phyloP scores from a whole-genome alignment of 2,888 invertebrate genomes.

The Protodeltote pygarga region DNA sequence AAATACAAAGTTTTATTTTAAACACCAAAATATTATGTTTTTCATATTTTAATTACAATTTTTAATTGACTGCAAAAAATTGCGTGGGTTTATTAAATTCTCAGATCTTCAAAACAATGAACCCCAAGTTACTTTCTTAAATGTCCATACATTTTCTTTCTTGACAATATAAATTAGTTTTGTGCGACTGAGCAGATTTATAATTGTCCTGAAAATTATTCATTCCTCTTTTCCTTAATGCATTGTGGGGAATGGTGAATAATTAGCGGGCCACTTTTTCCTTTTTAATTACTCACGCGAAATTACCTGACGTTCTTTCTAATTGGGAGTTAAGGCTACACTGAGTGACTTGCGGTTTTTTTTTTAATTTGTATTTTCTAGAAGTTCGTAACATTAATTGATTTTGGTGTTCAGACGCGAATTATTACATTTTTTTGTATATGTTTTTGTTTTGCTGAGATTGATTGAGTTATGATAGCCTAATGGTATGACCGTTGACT shows the following conservation, averaged over 20 bases:
- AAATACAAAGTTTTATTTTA: no score
- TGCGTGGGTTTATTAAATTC: constrained; percentile 1
- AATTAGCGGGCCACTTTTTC: constrained; percentile 48
- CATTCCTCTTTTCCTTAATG: constrained; percentile 50
- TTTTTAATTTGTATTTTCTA: background rate
- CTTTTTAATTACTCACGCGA: constrained; percentile 44
- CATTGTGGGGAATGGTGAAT: constrained; percentile 43
- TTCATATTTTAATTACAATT: background rate
- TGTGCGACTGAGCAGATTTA: constrained; percentile 49
- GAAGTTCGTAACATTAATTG: background rate
- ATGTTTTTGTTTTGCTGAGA: no score
- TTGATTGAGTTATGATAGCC: no score
- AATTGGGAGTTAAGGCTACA: constrained; percentile 32
- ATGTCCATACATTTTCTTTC: constrained; percentile 43
- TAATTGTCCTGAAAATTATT: constrained; percentile 49
- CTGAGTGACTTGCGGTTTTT: constrained; percentile 1
- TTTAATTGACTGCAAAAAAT: constrained; percentile 10
- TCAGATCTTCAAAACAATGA: constrained; percentile 26
- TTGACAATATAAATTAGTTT: constrained; percentile 51
- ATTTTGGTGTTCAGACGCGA: background rate
- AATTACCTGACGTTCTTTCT: constrained; percentile 44
- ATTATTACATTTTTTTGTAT: no score
- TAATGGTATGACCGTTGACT: no score
- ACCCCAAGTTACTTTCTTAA: constrained; percentile 20
- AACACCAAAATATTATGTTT: no score